phyloP scores from a whole-genome alignment of 2,888 invertebrate genomes.

The Sipha maydis region DNA sequence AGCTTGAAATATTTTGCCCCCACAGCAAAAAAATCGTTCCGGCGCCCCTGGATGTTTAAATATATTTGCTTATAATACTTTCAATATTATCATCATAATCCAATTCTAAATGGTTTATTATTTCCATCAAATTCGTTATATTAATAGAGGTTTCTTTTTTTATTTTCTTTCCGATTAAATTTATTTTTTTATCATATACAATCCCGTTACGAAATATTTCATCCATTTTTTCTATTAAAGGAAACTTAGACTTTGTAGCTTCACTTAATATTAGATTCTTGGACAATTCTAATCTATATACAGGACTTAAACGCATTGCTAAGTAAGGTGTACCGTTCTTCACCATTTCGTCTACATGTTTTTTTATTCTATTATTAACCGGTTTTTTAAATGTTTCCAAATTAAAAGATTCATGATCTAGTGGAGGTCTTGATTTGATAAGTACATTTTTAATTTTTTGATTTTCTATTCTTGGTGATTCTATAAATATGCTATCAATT shows the following conservation, averaged over 20 bases:
- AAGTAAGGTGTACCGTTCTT: conserved; percentile 73
- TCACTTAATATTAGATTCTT: conserved; percentile 64
- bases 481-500: conserved; percentile 5
- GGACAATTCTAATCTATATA: conserved; percentile 69
- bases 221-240: conserved; percentile 37
- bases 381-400: conserved; percentile 32
- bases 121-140: conserved; percentile 23
- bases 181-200: conserved; percentile 17
- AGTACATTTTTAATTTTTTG: not conserved
- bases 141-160: conserved; percentile 21
- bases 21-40: too few species aligned
- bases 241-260: conserved; percentile 25
- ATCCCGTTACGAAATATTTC: conserved; percentile 51
- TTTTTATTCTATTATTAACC: conserved; percentile 47
- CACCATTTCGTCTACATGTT: conserved; percentile 71
- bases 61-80: conserved; percentile 28
- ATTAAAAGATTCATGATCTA: conserved; percentile 35
- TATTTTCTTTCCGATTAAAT: not conserved
- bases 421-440: conserved; percentile 26
- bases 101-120: conserved; percentile 32
- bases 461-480: conserved; percentile 26
- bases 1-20: too few species aligned
- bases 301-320: conserved; percentile 70
- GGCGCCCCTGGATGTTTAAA: too few species aligned
- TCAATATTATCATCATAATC: conserved; percentile 39